Evolutionary conservation across 2,888 invertebrate genomes (phyloP).

Genomic region (Erebia epiphron): DNA sequence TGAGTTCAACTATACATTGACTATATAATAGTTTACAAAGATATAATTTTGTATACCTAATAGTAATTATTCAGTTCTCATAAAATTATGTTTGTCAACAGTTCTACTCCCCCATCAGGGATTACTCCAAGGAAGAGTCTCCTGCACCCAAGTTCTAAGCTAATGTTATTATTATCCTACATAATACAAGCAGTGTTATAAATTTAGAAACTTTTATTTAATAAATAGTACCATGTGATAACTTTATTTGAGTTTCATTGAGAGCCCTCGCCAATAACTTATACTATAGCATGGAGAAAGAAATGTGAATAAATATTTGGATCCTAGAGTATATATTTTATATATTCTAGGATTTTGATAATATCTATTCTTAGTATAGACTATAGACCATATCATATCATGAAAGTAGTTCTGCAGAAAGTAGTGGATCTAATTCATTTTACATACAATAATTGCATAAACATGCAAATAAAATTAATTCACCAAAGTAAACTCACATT

Average conservation of each 20-base stretch:
- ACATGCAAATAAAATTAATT: no score
- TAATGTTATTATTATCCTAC: conserved; percentile 5
- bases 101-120: conserved; percentile 89
- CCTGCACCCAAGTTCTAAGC: conserved; percentile 87
- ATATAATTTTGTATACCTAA: not conserved
- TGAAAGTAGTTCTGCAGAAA: no score
- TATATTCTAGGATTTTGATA: no score
- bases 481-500: no score
- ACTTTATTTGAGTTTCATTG: conserved; percentile 35
- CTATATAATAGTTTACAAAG: no score
- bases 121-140: conserved; percentile 85
- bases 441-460: no score
- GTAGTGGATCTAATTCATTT: no score
- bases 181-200: conserved; percentile 31
- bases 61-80: not conserved
- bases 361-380: no score
- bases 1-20: no score
- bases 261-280: not conserved
- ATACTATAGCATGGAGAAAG: not conserved
- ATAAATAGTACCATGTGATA: conserved; percentile 64
- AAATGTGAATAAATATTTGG: no score
- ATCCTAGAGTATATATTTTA: no score
- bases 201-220: conserved; percentile 64
- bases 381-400: no score
- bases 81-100: conserved; percentile 68